phyloP scores from a whole-genome alignment of 2,797 vertebrate genomes.

The Valencia hispanica region DNA sequence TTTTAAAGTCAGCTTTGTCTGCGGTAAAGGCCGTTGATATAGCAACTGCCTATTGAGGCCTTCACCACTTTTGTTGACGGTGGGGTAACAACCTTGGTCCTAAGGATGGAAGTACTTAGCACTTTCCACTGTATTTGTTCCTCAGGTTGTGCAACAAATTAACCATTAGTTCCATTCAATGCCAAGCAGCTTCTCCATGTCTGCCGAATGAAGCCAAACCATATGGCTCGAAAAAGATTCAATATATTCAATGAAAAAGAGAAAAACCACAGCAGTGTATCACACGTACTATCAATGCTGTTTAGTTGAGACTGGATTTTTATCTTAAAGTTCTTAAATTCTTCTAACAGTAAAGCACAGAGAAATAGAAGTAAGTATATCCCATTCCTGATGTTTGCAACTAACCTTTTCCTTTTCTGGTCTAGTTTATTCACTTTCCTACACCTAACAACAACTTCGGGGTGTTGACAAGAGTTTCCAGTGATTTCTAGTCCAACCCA shows the following conservation, averaged over 20 bases:
- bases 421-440: not conserved
- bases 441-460: not conserved
- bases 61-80: not conserved
- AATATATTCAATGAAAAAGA: not conserved
- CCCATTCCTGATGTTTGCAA: not conserved
- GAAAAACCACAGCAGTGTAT: not conserved
- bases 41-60: not conserved
- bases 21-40: not conserved
- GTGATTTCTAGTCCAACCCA: not conserved
- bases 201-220: not conserved
- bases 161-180: not conserved
- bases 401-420: not conserved
- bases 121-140: not conserved
- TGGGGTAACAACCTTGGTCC: not conserved
- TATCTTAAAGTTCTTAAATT: not conserved
- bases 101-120: not conserved
- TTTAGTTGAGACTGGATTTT: not conserved
- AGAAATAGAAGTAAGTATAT: too few relatives aligned
- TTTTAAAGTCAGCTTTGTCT: not conserved
- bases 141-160: not conserved
- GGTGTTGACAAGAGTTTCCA: not conserved
- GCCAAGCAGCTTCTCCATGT: not conserved
- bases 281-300: not conserved
- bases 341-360: not conserved
- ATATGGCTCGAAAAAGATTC: not conserved